Conservation (phyloP, 2,113 vertebrate species). For the Aspiorhynchus laticeps region DNA sequence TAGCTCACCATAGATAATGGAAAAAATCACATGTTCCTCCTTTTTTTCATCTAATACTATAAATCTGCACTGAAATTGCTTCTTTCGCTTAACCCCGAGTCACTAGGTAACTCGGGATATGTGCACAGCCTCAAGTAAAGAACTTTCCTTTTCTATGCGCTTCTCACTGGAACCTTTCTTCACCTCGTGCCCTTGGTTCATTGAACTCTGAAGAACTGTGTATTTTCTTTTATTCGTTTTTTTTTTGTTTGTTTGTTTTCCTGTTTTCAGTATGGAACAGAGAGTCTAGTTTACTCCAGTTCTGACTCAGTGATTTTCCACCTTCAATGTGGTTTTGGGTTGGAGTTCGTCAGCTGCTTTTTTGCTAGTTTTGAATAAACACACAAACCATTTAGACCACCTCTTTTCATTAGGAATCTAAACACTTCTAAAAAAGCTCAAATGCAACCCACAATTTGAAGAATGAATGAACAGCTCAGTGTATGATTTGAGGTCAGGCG, state of each 20-base stretch:
- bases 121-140: conserved; percentile 1
- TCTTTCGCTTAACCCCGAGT: conserved; percentile 36
- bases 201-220: neutral
- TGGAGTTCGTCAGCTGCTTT: conserved; percentile 54
- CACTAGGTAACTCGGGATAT: neutral
- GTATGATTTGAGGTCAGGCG: conserved; percentile 54
- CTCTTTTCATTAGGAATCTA: conserved; percentile 56
- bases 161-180: neutral
- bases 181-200: conserved; percentile 30
- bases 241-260: neutral
- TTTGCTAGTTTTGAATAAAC: conserved; percentile 62
- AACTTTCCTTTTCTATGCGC: neutral
- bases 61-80: conserved; percentile 54
- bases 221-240: neutral
- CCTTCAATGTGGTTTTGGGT: conserved; percentile 30
- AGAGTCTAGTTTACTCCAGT: neutral
- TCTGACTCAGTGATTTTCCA: conserved; percentile 58
- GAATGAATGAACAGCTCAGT: conserved; percentile 64
- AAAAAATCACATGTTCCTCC: conserved; percentile 39
- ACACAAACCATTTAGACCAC: conserved; percentile 58
- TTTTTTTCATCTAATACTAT: conserved; percentile 50
- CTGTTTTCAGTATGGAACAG: neutral
- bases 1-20: conserved; percentile 61
- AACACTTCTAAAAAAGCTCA: conserved; percentile 55
- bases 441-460: conserved; percentile 53